Percentiles rank a stretch among this genome's conserved stretches.
Evolutionary conservation across 2,113 vertebrate genomes (phyloP).

Genomic region (Hippocampus comes): DNA sequence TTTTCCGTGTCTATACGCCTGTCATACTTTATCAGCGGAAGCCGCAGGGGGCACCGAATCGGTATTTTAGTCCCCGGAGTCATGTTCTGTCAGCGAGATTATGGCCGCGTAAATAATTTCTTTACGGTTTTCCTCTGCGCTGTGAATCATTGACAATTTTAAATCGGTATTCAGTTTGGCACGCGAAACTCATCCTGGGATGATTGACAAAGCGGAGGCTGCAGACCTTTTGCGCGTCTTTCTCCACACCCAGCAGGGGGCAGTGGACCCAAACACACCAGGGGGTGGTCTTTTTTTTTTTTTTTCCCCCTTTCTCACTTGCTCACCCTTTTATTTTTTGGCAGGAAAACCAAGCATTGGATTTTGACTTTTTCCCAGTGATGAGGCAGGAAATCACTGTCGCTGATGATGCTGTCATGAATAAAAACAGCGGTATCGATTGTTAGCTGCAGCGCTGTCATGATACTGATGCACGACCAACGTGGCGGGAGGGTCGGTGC

Average conservation of each 20-base stretch:
- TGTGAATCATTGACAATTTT: not conserved
- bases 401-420: not conserved
- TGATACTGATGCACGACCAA: not conserved
- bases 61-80: not conserved
- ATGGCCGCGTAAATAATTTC: not conserved
- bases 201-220: constrained; percentile 28
- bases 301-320: not conserved
- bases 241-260: constrained; percentile 60
- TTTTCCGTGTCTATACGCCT: not conserved
- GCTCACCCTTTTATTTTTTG: constrained; percentile 1
- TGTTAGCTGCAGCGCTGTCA: not conserved
- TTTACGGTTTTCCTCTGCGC: not conserved
- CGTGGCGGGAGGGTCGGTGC: not conserved
- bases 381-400: too few relatives aligned
- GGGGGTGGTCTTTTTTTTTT: constrained; percentile 16
- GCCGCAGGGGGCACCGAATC: not conserved
- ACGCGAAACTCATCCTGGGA: not conserved
- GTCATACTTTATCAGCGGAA: not conserved
- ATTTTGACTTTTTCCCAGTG: not conserved
- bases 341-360: not conserved
- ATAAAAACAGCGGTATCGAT: not conserved
- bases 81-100: not conserved
- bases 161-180: not conserved
- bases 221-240: constrained; percentile 25
- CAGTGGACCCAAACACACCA: constrained; percentile 32